These are phyloP conservation scores for Hippopotamyrus pictus DNA, from an alignment of 2,797 vertebrate genomes.

Conservation along the genomic window DNA sequence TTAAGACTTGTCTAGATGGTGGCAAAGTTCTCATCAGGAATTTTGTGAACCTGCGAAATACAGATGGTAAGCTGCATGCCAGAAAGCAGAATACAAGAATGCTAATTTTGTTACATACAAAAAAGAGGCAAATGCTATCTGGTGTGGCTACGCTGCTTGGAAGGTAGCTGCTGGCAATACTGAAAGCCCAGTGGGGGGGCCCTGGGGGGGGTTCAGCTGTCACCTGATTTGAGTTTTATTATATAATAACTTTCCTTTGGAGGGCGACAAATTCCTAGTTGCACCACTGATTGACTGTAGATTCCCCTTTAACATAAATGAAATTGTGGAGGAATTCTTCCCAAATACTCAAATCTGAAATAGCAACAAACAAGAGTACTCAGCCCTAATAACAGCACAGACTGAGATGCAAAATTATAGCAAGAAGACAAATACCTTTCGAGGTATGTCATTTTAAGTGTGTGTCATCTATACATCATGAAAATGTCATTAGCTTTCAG, in stretches of 20 bases:
- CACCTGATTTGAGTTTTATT: not conserved
- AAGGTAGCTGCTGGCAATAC: not conserved
- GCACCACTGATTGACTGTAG: not conserved
- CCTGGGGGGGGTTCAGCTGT: not conserved
- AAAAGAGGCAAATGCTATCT: not conserved
- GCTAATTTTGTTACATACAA: slow-evolving; percentile 6
- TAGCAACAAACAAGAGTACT: not conserved
- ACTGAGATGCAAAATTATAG: not conserved
- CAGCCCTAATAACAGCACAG: not conserved
- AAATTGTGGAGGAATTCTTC: not conserved
- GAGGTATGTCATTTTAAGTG: not conserved
- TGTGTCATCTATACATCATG: not conserved
- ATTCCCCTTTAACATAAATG: not conserved
- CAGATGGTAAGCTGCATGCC: not conserved
- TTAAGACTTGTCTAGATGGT: not conserved
- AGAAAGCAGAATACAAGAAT: not conserved
- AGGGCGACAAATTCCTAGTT: not conserved
- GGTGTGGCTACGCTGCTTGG: not conserved
- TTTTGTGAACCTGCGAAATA: not conserved
- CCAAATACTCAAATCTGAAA: not conserved
- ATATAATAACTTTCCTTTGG: not conserved
- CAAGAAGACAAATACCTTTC: not conserved
- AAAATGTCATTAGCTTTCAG: not conserved
- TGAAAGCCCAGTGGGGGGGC: not conserved
- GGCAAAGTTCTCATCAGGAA: not conserved